Percentiles rank a stretch among this genome's conserved stretches.
These are phyloP conservation scores for Eupeodes luniger DNA, from an alignment of 2,888 invertebrate genomes.

Conservation along the genomic window DNA sequence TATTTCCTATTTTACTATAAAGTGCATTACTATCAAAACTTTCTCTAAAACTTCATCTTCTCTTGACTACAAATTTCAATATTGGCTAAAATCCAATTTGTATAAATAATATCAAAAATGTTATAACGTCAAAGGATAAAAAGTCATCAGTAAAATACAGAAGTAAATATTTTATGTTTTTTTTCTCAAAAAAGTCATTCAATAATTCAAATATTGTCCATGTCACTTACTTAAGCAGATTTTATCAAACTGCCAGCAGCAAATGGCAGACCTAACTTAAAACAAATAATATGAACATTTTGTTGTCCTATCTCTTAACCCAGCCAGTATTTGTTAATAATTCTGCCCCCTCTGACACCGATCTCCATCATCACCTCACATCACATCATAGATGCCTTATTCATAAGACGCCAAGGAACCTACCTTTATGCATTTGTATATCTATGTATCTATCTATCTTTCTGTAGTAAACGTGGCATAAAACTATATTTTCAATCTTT, in stretches of 20 bases:
- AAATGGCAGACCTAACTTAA: slow-evolving; percentile 37
- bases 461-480: slow-evolving; percentile 5
- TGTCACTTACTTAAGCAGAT: slow-evolving; percentile 59
- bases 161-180: slow-evolving; percentile 3
- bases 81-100: too few relatives aligned
- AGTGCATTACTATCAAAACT: too few relatives aligned
- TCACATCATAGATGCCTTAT: slow-evolving; percentile 51
- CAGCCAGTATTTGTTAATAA: slow-evolving; percentile 55
- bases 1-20: too few relatives aligned
- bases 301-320: slow-evolving; percentile 41
- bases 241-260: slow-evolving; percentile 53
- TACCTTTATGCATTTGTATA: background rate
- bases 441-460: background rate
- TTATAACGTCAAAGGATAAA: too few relatives aligned
- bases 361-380: background rate
- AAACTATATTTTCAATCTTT: slow-evolving; percentile 20
- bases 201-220: slow-evolving; percentile 66
- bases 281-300: slow-evolving; percentile 64
- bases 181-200: slow-evolving; percentile 1
- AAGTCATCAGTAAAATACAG: background rate
- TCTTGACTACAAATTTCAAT: too few relatives aligned
- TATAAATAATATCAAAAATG: too few relatives aligned
- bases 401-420: slow-evolving; percentile 37
- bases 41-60: too few relatives aligned
- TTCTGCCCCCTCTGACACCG: slow-evolving; percentile 32